These are phyloP conservation scores for Colaptes auratus DNA, from an alignment of 2,113 vertebrate species.

Conservation along the genomic window DNA sequence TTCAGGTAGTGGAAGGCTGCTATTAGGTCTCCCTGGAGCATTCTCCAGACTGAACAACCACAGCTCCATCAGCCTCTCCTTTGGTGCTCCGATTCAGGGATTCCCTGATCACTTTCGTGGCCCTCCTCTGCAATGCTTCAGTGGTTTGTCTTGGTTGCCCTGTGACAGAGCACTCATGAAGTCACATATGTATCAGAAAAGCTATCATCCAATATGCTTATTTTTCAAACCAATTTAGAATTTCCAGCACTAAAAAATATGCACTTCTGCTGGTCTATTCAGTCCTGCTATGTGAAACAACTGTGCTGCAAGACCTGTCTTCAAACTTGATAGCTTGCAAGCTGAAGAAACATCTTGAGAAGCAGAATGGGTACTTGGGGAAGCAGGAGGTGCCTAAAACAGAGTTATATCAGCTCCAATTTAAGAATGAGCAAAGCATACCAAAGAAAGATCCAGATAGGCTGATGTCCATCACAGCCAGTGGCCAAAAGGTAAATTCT, in stretches of 20 bases:
- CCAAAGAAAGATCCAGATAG: not conserved
- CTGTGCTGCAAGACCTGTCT: not conserved
- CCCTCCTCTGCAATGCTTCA: not conserved
- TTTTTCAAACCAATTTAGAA: not conserved
- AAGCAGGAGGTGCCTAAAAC: not conserved
- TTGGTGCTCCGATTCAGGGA: no score
- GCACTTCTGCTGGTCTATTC: not conserved
- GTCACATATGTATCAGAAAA: not conserved
- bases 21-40: no score
- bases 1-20: no score
- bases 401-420: not conserved
- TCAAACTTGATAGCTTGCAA: not conserved
- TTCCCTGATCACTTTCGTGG: no score
- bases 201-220: not conserved
- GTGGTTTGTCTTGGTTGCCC: not conserved
- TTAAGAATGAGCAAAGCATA: not conserved
- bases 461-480: not conserved
- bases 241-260: not conserved
- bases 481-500: not conserved
- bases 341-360: not conserved
- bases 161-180: not conserved
- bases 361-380: not conserved
- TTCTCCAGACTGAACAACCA: no score
- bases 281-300: not conserved
- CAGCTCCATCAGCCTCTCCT: no score